Percentiles rank a stretch among this genome's conserved stretches.
phyloP scores from a whole-genome alignment of 1,140 invertebrate genomes.

The Cherax destructor region DNA sequence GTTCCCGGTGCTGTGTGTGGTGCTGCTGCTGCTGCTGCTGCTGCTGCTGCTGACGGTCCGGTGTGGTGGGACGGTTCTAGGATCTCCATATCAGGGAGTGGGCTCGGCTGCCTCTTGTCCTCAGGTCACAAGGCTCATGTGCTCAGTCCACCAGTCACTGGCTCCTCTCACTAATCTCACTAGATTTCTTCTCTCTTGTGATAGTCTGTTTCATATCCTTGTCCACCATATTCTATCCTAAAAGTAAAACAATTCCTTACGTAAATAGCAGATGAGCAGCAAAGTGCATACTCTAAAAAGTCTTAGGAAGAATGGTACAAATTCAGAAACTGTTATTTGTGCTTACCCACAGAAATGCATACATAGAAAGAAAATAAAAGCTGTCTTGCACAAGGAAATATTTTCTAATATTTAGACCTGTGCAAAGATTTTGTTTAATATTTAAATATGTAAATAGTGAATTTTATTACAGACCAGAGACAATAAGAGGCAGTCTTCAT shows the following conservation, averaged over 20 bases:
- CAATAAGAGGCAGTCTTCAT: slow-evolving; percentile 18
- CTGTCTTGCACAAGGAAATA: slow-evolving; percentile 20
- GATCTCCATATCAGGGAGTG: slow-evolving; percentile 71
- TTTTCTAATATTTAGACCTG: neutral
- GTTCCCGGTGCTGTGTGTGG: slow-evolving; percentile 58
- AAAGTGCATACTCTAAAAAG: neutral
- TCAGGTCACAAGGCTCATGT: slow-evolving; percentile 70
- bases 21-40: slow-evolving; percentile 42
- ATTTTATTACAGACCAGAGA: neutral
- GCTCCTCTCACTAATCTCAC: slow-evolving; percentile 52
- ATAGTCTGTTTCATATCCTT: slow-evolving; percentile 6
- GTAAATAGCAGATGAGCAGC: slow-evolving; percentile 15
- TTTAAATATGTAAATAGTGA: neutral
- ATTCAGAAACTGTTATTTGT: neutral
- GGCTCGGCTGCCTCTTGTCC: slow-evolving; percentile 65
- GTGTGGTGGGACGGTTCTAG: slow-evolving; percentile 65
- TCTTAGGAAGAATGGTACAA: neutral
- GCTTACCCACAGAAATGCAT: neutral
- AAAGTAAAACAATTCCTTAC: slow-evolving; percentile 5
- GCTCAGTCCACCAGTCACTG: slow-evolving; percentile 67
- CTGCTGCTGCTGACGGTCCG: slow-evolving; percentile 43
- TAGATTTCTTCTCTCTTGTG: slow-evolving; percentile 15
- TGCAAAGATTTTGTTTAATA: neutral
- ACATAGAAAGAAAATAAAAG: neutral
- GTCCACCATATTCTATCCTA: neutral